Conservation (phyloP, 2,797 vertebrate species). For the Stomatorhinus walkeri region DNA sequence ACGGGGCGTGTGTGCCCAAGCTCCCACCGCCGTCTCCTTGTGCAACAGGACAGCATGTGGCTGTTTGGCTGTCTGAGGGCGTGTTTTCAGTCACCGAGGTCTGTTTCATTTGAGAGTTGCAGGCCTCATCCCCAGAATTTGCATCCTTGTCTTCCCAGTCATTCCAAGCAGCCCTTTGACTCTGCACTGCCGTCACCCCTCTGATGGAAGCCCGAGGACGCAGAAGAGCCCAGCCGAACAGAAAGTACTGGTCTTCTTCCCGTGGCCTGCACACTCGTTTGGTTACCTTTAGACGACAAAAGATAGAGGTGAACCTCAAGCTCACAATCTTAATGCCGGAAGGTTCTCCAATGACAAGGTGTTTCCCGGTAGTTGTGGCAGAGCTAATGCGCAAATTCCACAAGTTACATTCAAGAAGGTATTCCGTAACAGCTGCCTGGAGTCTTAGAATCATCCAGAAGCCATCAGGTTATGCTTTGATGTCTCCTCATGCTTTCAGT, state of each 20-base stretch:
- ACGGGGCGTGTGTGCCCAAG: not conserved
- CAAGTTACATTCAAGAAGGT: not conserved
- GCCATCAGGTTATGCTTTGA: not conserved
- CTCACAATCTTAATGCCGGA: not conserved
- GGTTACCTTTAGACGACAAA: not conserved
- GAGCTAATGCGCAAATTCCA: not conserved
- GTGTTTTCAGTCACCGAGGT: not conserved
- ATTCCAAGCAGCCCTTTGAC: not conserved
- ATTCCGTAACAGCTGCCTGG: not conserved
- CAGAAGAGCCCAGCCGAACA: not conserved
- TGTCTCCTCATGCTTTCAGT: not conserved
- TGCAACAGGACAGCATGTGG: not conserved
- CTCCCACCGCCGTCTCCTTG: not conserved
- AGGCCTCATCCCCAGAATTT: not conserved
- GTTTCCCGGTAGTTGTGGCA: not conserved
- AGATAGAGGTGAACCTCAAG: not conserved
- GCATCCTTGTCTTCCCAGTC: not conserved
- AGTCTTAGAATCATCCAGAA: not conserved
- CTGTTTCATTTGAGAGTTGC: not conserved
- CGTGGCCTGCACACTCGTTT: not conserved
- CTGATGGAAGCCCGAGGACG: not conserved
- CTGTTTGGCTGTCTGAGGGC: not conserved
- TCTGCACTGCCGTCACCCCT: not conserved
- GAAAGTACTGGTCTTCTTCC: not conserved
- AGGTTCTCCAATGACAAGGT: not conserved